These are phyloP conservation scores for Ips nitidus DNA, from an alignment of 1,140 invertebrate species.

Conservation along the genomic window DNA sequence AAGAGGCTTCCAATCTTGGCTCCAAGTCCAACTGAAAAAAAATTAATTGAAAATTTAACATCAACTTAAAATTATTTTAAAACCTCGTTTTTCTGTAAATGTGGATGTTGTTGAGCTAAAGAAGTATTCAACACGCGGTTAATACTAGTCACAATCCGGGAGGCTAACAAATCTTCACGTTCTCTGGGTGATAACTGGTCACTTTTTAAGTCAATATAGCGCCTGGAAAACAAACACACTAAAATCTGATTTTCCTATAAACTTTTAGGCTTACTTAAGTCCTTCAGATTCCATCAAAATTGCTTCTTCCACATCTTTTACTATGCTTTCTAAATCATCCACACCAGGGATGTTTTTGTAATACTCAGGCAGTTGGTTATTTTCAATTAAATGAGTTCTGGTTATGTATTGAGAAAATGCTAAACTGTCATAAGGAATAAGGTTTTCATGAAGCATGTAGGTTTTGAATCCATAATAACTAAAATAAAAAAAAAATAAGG, in stretches of 20 bases:
- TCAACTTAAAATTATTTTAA: conserved; percentile 30
- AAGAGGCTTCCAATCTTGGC: conserved; percentile 77
- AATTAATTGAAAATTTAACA: too few species aligned
- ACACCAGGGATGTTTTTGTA: conserved; percentile 57
- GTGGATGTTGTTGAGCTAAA: conserved; percentile 58
- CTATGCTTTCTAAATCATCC: conserved; percentile 53
- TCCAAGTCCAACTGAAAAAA: conserved; percentile 64
- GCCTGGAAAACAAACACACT: conserved; percentile 31
- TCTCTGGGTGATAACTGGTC: conserved; percentile 39
- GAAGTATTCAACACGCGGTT: conserved; percentile 66
- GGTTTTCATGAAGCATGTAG: conserved; percentile 61
- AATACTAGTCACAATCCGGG: conserved; percentile 64
- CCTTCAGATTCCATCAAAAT: conserved; percentile 59
- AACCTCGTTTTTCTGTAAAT: conserved; percentile 66
- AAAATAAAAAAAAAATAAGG: conserved; percentile 6
- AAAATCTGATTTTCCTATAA: too few species aligned
- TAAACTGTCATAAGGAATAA: conserved; percentile 67
- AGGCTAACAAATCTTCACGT: conserved; percentile 54
- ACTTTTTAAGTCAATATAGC: conserved; percentile 37
- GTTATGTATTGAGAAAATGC: conserved; percentile 70
- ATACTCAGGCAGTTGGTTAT: conserved; percentile 57
- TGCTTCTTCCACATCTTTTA: conserved; percentile 61
- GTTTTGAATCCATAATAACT: conserved; percentile 73
- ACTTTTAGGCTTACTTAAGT: conserved; percentile 46
- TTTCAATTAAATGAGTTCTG: conserved; percentile 63